Conservation (phyloP, 2,113 vertebrate genomes). For the Clarias macrocephalus region DNA sequence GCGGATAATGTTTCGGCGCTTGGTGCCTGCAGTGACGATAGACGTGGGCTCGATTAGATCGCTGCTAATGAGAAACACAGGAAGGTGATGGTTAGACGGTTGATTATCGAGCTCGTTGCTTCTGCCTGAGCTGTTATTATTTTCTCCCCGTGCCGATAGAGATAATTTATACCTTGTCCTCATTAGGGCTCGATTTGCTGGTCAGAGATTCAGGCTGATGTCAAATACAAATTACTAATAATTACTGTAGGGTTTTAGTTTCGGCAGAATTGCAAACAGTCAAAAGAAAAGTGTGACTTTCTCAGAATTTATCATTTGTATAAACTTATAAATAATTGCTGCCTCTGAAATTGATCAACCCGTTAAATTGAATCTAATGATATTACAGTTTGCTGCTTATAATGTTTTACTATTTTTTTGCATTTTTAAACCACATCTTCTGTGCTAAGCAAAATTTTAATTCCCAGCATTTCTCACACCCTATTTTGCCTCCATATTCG, state of each 20-base stretch:
- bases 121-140: background rate
- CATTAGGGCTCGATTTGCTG: constrained; percentile 24
- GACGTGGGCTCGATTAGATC: constrained; percentile 2
- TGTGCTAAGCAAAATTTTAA: background rate
- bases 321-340: background rate
- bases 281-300: background rate
- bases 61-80: constrained; percentile 13
- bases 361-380: background rate
- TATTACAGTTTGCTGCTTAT: background rate
- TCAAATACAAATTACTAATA: constrained; percentile 4
- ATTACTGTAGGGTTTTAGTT: background rate
- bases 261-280: background rate
- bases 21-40: background rate
- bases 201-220: background rate
- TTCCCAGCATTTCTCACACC: background rate
- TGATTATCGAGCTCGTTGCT: constrained; percentile 28
- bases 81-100: constrained; percentile 2
- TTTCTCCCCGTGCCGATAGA: background rate
- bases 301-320: background rate
- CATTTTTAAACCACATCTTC: background rate
- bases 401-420: background rate
- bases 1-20: constrained; percentile 9
- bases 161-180: constrained; percentile 31
- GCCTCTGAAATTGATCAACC: background rate
- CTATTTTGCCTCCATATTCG: background rate